These are phyloP conservation scores for Mactra quadrangularis DNA, from an alignment of 1,140 invertebrate genomes.

Conservation along the genomic window DNA sequence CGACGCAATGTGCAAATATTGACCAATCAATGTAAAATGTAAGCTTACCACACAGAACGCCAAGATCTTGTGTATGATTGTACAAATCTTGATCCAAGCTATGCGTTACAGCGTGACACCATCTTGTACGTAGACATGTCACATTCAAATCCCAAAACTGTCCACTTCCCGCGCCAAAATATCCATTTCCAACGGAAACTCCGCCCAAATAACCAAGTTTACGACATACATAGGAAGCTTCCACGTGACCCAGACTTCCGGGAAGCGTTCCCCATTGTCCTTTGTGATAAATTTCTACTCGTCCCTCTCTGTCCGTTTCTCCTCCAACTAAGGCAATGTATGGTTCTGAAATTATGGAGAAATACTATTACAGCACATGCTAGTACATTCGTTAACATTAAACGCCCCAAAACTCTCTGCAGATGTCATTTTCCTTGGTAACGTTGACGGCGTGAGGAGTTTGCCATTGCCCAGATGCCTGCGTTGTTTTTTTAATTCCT, in stretches of 20 bases:
- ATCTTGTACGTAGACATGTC: conserved; percentile 62
- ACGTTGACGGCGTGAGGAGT: too few relatives aligned
- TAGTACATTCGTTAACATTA: too few relatives aligned
- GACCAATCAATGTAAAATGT: too few relatives aligned
- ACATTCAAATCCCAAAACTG: conserved; percentile 68
- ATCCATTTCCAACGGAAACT: conserved; percentile 63
- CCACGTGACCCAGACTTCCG: conserved; percentile 93
- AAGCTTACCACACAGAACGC: conserved; percentile 71
- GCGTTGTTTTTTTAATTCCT: too few relatives aligned
- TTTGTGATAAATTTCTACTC: conserved; percentile 94
- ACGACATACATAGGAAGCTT: conserved; percentile 92
- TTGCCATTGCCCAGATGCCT: too few relatives aligned
- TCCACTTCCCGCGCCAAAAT: conserved; percentile 68
- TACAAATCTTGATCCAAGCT: conserved; percentile 16
- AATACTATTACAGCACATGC: too few relatives aligned
- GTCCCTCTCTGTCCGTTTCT: conserved; percentile 86
- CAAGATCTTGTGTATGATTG: conserved; percentile 64
- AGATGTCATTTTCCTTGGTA: too few relatives aligned
- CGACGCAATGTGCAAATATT: too few relatives aligned
- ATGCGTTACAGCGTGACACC: conserved; percentile 56
- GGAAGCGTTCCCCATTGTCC: conserved; percentile 95
- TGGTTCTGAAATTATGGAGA: conserved; percentile 71
- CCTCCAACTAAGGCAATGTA: conserved; percentile 77
- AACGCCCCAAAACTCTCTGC: too few relatives aligned
- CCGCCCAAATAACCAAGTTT: conserved; percentile 86